These are phyloP conservation scores for Neopipo cinnamomea DNA, from an alignment of 2,113 vertebrate species.

Conservation along the genomic window DNA sequence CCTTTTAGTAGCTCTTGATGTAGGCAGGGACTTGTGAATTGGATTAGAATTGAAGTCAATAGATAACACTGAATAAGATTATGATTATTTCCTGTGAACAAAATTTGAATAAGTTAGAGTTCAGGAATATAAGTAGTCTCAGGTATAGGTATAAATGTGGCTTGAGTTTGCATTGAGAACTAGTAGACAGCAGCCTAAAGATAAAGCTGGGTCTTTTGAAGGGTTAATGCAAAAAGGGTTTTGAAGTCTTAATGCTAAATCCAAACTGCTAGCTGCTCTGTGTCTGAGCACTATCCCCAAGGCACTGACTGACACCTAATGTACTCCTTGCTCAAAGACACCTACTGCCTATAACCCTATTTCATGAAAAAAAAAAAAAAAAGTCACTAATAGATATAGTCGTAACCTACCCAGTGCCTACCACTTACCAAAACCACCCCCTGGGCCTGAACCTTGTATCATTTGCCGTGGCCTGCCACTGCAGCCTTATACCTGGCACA, in stretches of 20 bases:
- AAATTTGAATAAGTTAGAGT: not conserved
- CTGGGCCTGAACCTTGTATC: not conserved
- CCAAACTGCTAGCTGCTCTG: not conserved
- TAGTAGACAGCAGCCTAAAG: not conserved
- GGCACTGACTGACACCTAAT: not conserved
- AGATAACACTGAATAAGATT: not conserved
- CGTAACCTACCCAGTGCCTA: rapidly evolving
- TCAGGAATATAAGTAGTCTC: not conserved
- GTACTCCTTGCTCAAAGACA: not conserved
- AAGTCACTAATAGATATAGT: not conserved
- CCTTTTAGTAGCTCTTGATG: not conserved
- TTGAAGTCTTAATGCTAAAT: not conserved
- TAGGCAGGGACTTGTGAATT: not conserved
- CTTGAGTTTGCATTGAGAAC: not conserved
- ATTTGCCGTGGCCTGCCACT: not conserved
- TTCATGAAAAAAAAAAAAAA: not conserved
- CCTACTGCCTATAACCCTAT: not conserved
- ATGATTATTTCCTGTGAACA: not conserved
- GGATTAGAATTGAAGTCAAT: not conserved
- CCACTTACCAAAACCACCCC: not conserved
- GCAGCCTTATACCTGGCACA: not conserved
- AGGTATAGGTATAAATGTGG: not conserved
- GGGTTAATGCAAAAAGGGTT: too few relatives aligned
- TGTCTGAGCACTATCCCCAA: not conserved
- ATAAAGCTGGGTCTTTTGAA: not conserved